Evolutionary conservation across 2,888 invertebrate species (phyloP).

Genomic region (Phortica okadai): DNA sequence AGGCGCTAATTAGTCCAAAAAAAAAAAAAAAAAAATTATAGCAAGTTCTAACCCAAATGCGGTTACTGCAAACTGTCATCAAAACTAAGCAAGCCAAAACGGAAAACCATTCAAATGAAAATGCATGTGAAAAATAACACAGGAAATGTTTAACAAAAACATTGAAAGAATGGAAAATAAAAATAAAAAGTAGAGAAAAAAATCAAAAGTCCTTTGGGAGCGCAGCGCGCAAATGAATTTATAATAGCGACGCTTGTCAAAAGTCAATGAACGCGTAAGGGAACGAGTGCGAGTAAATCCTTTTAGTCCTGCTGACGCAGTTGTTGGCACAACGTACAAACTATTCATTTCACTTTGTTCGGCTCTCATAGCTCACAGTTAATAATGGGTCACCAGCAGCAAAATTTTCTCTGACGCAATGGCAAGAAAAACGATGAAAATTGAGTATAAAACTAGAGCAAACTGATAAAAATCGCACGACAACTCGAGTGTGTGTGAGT

Average conservation of each 20-base stretch:
- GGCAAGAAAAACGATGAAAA: constrained; percentile 20
- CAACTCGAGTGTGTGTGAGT: neutral
- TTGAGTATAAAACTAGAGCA: constrained; percentile 60
- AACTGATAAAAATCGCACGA: constrained; percentile 54
- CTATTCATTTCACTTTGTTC: neutral
- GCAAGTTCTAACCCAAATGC: constrained; percentile 18
- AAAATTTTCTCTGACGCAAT: neutral
- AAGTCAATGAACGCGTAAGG: constrained; percentile 7
- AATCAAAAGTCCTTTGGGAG: constrained; percentile 66
- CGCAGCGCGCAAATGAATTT: constrained; percentile 12
- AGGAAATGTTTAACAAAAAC: constrained; percentile 55
- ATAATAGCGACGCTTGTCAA: constrained; percentile 1
- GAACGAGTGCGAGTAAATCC: neutral
- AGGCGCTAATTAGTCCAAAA: constrained; percentile 59
- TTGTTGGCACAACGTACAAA: neutral
- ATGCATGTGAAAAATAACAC: constrained; percentile 57
- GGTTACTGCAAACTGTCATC: constrained; percentile 12
- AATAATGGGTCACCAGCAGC: constrained; percentile 51
- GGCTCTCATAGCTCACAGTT: constrained; percentile 37
- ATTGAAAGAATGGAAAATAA: neutral
- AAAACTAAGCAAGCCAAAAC: neutral
- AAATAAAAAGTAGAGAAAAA: constrained; percentile 35
- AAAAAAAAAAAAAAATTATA: neutral
- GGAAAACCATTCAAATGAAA: neutral
- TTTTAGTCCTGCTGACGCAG: neutral